phyloP scores from a whole-genome alignment of 2,797 vertebrate species.

The Bryconaethiops microstoma region DNA sequence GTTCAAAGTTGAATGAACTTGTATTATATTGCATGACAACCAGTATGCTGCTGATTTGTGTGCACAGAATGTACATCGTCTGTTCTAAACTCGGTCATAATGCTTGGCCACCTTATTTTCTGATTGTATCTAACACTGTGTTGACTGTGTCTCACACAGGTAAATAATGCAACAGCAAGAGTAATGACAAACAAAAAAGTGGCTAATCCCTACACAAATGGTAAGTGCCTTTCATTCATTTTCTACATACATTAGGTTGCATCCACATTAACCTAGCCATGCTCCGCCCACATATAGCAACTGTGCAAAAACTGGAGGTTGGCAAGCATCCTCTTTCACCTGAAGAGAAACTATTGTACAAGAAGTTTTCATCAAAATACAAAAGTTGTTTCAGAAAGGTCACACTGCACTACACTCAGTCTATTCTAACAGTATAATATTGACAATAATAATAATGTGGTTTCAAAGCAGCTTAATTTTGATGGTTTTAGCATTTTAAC shows the following conservation, averaged over 20 bases:
- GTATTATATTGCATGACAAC: slow-evolving; percentile 29
- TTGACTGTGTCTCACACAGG: slow-evolving; percentile 72
- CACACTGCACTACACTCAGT: no score
- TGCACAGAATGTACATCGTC: slow-evolving; percentile 2
- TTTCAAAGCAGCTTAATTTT: no score
- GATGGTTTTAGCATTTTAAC: no score
- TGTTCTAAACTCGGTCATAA: not conserved
- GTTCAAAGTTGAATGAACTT: not conserved
- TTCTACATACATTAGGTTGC: not conserved
- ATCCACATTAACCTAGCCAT: not conserved
- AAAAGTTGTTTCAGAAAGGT: no score
- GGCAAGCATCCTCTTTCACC: no score
- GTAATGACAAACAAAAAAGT: slow-evolving; percentile 98
- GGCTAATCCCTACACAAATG: slow-evolving; percentile 90
- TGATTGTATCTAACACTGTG: slow-evolving; percentile 58
- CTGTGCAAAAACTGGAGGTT: not conserved
- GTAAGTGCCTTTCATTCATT: slow-evolving; percentile 71
- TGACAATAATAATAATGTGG: no score
- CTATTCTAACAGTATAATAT: no score
- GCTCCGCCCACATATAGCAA: not conserved
- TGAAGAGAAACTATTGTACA: no score
- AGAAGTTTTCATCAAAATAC: no score
- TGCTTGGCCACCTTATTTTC: slow-evolving; percentile 40
- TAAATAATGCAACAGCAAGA: slow-evolving; percentile 93
- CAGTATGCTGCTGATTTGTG: not conserved